Percentiles rank a stretch among this genome's conserved stretches.
These are phyloP conservation scores for Enteromius fasciolatus DNA, from an alignment of 2,797 vertebrate species.

Conservation along the genomic window DNA sequence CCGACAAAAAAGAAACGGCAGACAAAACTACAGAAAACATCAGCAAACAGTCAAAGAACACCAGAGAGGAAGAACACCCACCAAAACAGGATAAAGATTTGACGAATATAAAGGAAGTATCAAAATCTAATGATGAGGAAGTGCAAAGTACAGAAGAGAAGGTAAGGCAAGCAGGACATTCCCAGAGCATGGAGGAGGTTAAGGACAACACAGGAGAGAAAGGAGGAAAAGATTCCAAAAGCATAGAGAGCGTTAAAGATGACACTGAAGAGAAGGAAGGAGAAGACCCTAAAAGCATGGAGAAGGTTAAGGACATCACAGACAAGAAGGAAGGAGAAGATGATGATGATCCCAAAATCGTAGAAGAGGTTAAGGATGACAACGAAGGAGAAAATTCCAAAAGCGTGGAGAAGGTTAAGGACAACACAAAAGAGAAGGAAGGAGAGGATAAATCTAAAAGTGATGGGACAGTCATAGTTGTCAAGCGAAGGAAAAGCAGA, in stretches of 20 bases:
- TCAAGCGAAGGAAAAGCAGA: conserved; percentile 66
- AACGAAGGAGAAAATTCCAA: not conserved
- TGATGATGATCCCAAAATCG: not conserved
- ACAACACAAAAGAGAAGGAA: conserved; percentile 26
- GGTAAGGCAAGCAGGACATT: not conserved
- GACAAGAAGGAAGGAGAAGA: conserved; percentile 10
- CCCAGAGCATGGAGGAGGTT: not conserved
- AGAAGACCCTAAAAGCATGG: not conserved
- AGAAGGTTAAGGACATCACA: not conserved
- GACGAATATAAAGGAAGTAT: conserved; percentile 41
- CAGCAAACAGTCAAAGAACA: not conserved
- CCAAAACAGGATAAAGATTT: conserved; percentile 27
- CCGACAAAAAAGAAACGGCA: not conserved
- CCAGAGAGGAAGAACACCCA: not conserved
- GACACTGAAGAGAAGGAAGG: not conserved
- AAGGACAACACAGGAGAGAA: conserved; percentile 24
- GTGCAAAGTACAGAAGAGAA: conserved; percentile 33
- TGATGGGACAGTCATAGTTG: conserved; percentile 17
- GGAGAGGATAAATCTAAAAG: conserved; percentile 23
- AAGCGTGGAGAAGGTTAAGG: not conserved
- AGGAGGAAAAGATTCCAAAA: not conserved
- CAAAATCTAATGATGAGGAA: not conserved
- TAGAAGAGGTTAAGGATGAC: not conserved
- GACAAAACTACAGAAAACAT: conserved; percentile 22
- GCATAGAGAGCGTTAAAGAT: not conserved